phyloP scores from a whole-genome alignment of 2,113 vertebrate genomes.

The Anser brachyrhynchus region DNA sequence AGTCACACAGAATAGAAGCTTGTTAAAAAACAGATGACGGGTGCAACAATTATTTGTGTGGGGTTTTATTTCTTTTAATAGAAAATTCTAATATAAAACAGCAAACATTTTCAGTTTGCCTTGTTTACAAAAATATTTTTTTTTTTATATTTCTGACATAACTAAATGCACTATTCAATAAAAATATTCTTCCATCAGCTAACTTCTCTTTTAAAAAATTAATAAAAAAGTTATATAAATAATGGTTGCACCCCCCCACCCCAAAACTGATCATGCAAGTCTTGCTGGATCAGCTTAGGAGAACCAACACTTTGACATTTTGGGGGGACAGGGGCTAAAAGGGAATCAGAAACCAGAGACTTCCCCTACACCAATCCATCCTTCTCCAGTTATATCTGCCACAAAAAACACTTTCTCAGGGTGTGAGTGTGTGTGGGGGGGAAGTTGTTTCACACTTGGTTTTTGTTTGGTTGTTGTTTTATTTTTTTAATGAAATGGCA shows the following conservation, averaged over 20 bases:
- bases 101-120: conserved; percentile 70
- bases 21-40: conserved; percentile 64
- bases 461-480: neutral
- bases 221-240: conserved; percentile 70
- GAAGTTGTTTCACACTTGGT: conserved; percentile 29
- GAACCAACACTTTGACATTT: conserved; percentile 45
- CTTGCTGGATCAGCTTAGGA: conserved; percentile 53
- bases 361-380: neutral
- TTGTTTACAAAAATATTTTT: conserved; percentile 74
- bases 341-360: conserved; percentile 3
- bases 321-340: neutral
- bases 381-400: conserved; percentile 48
- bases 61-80: conserved; percentile 69
- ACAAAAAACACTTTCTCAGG: conserved; percentile 1
- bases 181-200: conserved; percentile 67
- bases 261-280: conserved; percentile 25
- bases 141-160: conserved; percentile 74
- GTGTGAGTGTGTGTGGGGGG: neutral
- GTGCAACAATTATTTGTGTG: conserved; percentile 70
- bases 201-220: conserved; percentile 48
- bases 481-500: neutral
- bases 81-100: conserved; percentile 72
- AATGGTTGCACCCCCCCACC: conserved; percentile 36
- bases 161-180: conserved; percentile 72
- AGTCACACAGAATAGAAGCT: conserved; percentile 65